Evolutionary conservation across 2,797 vertebrate species (phyloP).

Genomic region (Uromys caudimaculatus): DNA sequence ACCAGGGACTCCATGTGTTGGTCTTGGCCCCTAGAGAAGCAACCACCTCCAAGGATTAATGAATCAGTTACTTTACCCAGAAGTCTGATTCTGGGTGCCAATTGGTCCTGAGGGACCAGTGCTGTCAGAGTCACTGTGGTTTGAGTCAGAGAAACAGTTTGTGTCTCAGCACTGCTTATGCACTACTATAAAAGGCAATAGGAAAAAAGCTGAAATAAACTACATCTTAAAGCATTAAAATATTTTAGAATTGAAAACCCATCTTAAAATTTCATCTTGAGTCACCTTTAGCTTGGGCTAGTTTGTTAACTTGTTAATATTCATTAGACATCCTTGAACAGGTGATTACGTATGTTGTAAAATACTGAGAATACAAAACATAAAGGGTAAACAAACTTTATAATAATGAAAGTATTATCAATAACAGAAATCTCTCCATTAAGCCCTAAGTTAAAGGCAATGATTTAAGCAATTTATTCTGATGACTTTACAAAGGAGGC

Average conservation of each 20-base stretch:
- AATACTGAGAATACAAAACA: neutral
- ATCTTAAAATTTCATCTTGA: neutral
- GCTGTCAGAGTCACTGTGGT: neutral
- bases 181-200: neutral
- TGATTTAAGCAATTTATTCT: neutral
- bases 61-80: neutral
- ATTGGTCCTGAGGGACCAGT: neutral
- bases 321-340: neutral
- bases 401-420: neutral
- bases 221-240: neutral
- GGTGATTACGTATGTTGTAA: neutral
- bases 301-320: neutral
- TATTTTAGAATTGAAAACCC: neutral
- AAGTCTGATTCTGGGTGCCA: no score
- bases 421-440: neutral
- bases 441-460: neutral
- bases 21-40: neutral
- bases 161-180: neutral
- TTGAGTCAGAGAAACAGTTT: neutral
- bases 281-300: neutral
- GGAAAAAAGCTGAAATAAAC: neutral
- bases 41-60: neutral
- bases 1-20: neutral
- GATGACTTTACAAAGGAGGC: neutral
- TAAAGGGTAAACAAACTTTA: neutral